Percentiles rank a stretch among this genome's conserved stretches.
These are phyloP conservation scores for Octonoba sinensis DNA, from an alignment of 2,888 invertebrate genomes.

Conservation along the genomic window DNA sequence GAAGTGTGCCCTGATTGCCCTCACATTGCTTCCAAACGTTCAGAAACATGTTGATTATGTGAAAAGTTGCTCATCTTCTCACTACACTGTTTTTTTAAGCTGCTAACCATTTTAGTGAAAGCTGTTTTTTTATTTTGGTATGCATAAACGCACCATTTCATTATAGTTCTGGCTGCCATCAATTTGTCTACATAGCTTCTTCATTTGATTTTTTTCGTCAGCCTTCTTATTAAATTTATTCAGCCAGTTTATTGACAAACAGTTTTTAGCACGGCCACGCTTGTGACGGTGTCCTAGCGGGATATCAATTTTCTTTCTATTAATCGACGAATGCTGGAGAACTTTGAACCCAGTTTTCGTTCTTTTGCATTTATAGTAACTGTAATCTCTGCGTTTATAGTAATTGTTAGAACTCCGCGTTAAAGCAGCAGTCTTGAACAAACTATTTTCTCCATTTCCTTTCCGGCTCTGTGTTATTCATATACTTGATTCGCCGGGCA, in stretches of 20 bases:
- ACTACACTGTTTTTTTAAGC: neutral
- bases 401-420: no score
- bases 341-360: no score
- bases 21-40: neutral
- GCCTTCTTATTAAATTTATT: neutral
- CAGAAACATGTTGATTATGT: neutral
- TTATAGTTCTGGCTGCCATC: neutral
- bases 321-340: no score
- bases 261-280: neutral
- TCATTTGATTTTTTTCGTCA: neutral
- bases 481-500: neutral
- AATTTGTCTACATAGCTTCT: neutral
- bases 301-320: neutral
- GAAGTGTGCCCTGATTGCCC: neutral
- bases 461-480: neutral
- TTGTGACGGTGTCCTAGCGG: neutral
- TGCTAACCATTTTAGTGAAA: neutral
- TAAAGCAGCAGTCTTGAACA: no score
- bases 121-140: neutral
- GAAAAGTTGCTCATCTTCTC: neutral
- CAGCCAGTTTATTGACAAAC: neutral
- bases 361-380: no score
- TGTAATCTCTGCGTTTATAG: no score
- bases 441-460: no score
- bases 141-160: neutral